Percentiles rank a stretch among this genome's conserved stretches.
phyloP scores from a whole-genome alignment of 2,113 vertebrate species.

The Lophura nycthemera region DNA sequence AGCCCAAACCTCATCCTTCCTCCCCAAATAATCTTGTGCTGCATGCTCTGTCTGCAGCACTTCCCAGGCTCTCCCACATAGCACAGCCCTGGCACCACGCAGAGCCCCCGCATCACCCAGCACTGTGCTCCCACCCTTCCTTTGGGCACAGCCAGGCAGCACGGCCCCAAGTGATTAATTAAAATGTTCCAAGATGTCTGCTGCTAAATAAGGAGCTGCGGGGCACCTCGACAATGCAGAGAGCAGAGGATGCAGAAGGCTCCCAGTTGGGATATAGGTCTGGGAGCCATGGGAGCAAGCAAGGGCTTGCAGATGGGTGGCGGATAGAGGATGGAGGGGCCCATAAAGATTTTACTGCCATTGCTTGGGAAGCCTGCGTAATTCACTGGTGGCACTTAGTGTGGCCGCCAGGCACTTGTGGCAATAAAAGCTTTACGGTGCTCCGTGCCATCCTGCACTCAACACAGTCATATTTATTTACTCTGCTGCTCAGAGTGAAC shows the following conservation, averaged over 20 bases:
- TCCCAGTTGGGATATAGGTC: neutral
- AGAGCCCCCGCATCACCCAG: neutral
- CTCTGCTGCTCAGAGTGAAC: neutral
- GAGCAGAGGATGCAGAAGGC: neutral
- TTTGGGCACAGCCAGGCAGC: neutral
- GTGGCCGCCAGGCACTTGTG: neutral
- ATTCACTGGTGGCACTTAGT: neutral
- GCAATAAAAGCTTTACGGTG: conserved; percentile 18
- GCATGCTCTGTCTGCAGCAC: accelerated
- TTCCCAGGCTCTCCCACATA: accelerated
- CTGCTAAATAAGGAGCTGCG: neutral
- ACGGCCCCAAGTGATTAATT: neutral
- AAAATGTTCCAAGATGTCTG: neutral
- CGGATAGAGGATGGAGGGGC: neutral
- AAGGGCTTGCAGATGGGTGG: neutral
- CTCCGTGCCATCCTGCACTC: accelerated
- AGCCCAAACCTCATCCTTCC: neutral
- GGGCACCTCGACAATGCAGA: neutral
- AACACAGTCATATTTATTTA: neutral
- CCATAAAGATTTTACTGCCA: neutral
- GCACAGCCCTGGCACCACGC: neutral
- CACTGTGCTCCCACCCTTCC: accelerated
- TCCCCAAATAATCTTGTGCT: accelerated
- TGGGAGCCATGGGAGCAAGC: neutral
- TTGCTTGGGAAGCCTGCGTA: accelerated